A percentile compares a stretch with the other conserved stretches of the same genome.
These are phyloP conservation scores for Pandemis corylana DNA, from an alignment of 2,888 invertebrate genomes.

Conservation along the genomic window DNA sequence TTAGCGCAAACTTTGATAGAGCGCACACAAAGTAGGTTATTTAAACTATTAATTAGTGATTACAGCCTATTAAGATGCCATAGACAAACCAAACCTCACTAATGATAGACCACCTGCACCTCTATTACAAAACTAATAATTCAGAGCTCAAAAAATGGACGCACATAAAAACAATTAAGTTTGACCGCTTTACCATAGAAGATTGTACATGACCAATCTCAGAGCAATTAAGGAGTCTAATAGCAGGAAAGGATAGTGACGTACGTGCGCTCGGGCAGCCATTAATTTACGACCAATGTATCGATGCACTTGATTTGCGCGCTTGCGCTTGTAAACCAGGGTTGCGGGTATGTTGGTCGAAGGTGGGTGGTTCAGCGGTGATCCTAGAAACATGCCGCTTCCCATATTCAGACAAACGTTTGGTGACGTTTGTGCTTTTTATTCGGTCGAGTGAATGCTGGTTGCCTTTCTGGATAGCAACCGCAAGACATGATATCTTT, in stretches of 20 bases:
- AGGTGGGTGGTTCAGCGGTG: constrained; percentile 14
- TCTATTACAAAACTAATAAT: constrained; percentile 73
- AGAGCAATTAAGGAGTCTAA: constrained; percentile 81
- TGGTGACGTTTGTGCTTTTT: constrained; percentile 17
- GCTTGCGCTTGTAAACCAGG: background rate
- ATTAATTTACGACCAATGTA: constrained; percentile 27
- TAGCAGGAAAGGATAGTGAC: constrained; percentile 75
- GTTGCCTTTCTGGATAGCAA: background rate
- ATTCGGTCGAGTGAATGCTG: constrained; percentile 5
- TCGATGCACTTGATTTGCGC: constrained; percentile 9
- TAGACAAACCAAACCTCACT: constrained; percentile 62
- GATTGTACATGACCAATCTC: constrained; percentile 78
- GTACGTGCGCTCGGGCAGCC: constrained; percentile 58
- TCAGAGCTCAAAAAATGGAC: constrained; percentile 73
- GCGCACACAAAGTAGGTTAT: constrained; percentile 19
- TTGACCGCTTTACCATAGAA: constrained; percentile 83
- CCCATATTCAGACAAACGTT: constrained; percentile 12
- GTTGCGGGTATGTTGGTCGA: constrained; percentile 9
- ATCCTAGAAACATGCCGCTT: constrained; percentile 17
- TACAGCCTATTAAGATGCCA: constrained; percentile 68
- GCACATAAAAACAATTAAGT: constrained; percentile 82
- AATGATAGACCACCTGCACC: constrained; percentile 76
- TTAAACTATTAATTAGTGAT: constrained; percentile 58
- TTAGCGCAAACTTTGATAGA: background rate
- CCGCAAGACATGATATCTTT: background rate